Conservation (phyloP, 1,140 invertebrate genomes). For the Macrobrachium nipponense region DNA sequence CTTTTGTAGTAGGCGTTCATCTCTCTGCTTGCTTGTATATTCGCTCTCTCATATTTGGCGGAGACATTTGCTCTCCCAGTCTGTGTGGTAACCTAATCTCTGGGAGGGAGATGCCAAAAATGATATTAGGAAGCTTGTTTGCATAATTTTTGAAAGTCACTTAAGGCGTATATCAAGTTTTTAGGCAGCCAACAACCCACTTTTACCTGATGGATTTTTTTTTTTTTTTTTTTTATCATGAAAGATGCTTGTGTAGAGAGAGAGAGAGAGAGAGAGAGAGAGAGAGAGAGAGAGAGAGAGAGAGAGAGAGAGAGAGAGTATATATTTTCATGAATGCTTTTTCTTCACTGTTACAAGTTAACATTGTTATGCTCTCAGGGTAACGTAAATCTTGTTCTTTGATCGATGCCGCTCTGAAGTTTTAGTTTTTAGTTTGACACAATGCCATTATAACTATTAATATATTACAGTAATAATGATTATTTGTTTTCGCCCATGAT, state of each 20-base stretch:
- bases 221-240: neutral
- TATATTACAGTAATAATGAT: too few relatives aligned
- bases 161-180: constrained; percentile 33
- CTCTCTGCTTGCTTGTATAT: too few relatives aligned
- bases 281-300: constrained; percentile 2
- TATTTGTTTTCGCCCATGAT: too few relatives aligned
- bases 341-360: too few relatives aligned
- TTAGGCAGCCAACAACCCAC: constrained; percentile 29
- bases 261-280: neutral
- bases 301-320: neutral
- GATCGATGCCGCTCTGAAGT: too few relatives aligned
- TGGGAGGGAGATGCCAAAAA: constrained; percentile 40
- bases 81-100: constrained; percentile 35
- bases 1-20: neutral
- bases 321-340: too few relatives aligned
- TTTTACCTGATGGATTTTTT: constrained; percentile 7
- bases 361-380: too few relatives aligned
- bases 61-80: neutral
- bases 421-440: too few relatives aligned
- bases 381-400: too few relatives aligned
- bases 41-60: too few relatives aligned
- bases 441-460: too few relatives aligned
- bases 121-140: constrained; percentile 40
- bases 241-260: neutral
- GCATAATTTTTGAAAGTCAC: constrained; percentile 33